Evolutionary conservation across 1,140 invertebrate genomes (phyloP).

Genomic region (Caenorhabditis tropicalis): DNA sequence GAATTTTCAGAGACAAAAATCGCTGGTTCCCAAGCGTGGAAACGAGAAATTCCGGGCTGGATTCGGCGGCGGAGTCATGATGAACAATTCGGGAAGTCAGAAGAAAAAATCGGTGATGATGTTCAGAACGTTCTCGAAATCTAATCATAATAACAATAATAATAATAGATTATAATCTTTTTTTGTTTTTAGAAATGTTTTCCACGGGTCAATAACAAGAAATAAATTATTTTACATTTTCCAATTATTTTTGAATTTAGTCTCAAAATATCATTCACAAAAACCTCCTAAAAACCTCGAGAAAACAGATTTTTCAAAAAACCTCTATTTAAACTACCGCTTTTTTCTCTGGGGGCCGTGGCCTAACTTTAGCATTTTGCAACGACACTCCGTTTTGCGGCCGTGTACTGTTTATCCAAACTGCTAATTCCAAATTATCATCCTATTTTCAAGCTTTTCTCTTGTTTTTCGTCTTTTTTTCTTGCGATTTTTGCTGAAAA

Average conservation of each 20-base stretch:
- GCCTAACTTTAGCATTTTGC: neutral
- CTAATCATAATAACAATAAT: constrained; percentile 34
- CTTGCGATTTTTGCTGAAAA: neutral
- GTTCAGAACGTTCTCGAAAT: constrained; percentile 36
- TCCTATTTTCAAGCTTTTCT: neutral
- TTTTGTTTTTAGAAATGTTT: neutral
- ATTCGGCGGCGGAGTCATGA: constrained; percentile 46
- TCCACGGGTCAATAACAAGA: neutral
- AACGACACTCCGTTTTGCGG: neutral
- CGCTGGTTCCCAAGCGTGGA: neutral
- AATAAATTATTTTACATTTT: neutral
- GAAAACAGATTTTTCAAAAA: too few species aligned
- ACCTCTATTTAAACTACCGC: too few species aligned
- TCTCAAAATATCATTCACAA: too few species aligned
- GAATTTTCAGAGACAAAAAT: constrained; percentile 2
- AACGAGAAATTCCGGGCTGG: constrained; percentile 44
- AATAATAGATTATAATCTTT: neutral
- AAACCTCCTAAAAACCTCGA: too few species aligned
- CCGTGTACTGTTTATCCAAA: neutral
- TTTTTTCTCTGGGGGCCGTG: neutral
- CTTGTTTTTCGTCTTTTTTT: neutral
- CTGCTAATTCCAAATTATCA: neutral
- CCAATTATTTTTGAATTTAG: too few species aligned
- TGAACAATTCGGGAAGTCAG: constrained; percentile 10
- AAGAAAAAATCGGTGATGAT: constrained; percentile 44